Base-by-base conservation (phyloP, 2,113 vertebrate species). In the Myodes glareolus region DNA sequence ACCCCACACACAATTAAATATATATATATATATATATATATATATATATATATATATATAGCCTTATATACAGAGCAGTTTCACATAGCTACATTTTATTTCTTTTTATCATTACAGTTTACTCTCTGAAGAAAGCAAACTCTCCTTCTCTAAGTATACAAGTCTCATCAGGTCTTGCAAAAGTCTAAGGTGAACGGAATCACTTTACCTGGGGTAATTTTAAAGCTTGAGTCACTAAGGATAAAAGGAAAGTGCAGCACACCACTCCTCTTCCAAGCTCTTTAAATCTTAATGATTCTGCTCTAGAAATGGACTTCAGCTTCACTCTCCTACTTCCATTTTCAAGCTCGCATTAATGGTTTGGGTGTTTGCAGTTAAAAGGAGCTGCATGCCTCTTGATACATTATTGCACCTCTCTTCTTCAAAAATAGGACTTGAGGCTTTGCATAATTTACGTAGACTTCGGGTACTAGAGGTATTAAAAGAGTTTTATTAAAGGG, bases 401-500 rank as follows among this genome's bases (percentile, higher is more conserved):
- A 13, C 0, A 0, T 55, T 82, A 58, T 88, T 73, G 39, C 19
- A 21, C 19, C 12, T 63, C 72, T 95, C 95, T 73, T 16, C 75
- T 91, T 91, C 82, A 94, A 92, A 52, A 45, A 90, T 91, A 67
- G 87, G 23, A 4, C 91, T 13, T 16, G 87, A 75, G 29, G 39
- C 61, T 93, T 96, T 98, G 91, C 94, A 36, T 94, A 92, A 97
- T 94, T 39, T 92, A 63, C 77, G 85, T 45, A 86, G 87, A 97
- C 17, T 81, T 17, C 91, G 97, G 45, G 33, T 97, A 97, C 94
- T 45, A 25, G 42, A 92, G 75, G 5, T 87, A 97, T 94, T 96
- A 86, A 94, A 97, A 97, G 91, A 78, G 23, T 6, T 96, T 96
- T 97, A 97, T 98, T 97, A 96, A 98, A 90, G 65, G 96, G 47